Conservation (phyloP, 2,797 vertebrate species). For the Sparidentex hasta region DNA sequence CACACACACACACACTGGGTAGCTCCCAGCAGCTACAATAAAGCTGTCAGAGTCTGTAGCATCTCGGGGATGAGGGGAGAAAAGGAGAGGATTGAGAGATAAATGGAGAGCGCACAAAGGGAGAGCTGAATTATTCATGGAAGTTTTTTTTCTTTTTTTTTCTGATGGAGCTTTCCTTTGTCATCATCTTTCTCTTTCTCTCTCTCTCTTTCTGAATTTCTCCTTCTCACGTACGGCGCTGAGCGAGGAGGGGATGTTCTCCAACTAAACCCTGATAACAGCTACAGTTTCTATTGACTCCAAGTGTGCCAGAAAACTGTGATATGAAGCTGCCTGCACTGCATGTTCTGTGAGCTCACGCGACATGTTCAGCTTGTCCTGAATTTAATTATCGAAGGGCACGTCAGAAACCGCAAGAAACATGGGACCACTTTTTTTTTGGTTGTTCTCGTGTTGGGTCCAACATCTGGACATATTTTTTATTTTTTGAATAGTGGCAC, state of each 20-base stretch:
- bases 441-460: not conserved
- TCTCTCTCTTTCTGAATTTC: conserved; percentile 26
- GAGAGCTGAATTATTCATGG: conserved; percentile 78
- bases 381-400: conserved; percentile 4
- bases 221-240: conserved; percentile 4
- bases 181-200: conserved; percentile 32
- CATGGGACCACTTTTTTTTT: not conserved
- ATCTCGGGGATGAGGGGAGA: conserved; percentile 46
- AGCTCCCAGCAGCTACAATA: conserved; percentile 67
- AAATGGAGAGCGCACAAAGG: conserved; percentile 74
- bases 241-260: conserved; percentile 47
- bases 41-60: conserved; percentile 68
- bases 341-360: not conserved
- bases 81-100: conserved; percentile 70
- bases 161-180: conserved; percentile 47
- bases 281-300: conserved; percentile 25
- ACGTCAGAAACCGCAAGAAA: not conserved
- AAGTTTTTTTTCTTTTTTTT: conserved; percentile 46
- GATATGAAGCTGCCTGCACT: not conserved
- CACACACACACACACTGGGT: conserved; percentile 31
- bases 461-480: not conserved
- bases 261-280: conserved; percentile 48
- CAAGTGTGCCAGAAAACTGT: not conserved
- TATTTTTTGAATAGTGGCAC: not conserved
- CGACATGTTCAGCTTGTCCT: no score